Conservation (phyloP, 1,140 invertebrate genomes). For the Drosophila varians region DNA sequence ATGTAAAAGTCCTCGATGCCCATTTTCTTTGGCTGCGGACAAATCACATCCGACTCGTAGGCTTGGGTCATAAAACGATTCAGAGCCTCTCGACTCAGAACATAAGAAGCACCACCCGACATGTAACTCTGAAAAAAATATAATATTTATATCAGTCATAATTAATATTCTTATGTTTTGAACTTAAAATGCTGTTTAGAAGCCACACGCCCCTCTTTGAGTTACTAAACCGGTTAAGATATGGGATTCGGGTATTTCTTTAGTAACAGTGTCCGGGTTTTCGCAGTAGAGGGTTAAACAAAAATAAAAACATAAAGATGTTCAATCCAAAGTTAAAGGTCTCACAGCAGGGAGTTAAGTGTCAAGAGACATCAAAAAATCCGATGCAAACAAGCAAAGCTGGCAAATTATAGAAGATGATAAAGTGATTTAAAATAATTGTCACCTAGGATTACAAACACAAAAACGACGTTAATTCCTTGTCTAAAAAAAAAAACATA, state of each 20-base stretch:
- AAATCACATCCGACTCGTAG: conserved; percentile 88
- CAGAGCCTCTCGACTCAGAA: conserved; percentile 92
- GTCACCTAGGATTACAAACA: conserved; percentile 6
- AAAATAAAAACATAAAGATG: conserved; percentile 14
- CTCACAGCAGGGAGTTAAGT: conserved; percentile 32
- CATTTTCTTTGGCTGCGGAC: conserved; percentile 86
- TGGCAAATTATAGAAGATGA: conserved; percentile 23
- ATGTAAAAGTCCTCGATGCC: conserved; percentile 97
- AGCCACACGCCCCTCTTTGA: conserved; percentile 3
- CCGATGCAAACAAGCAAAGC: conserved; percentile 23
- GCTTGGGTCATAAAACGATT: conserved; percentile 89
- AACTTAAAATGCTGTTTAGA: not conserved
- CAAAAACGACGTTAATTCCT: not conserved
- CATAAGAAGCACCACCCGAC: conserved; percentile 97
- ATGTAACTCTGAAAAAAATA: conserved; percentile 90
- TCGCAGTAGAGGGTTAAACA: conserved; percentile 20
- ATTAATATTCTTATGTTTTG: not conserved
- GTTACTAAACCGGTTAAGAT: conserved; percentile 17
- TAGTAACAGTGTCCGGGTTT: conserved; percentile 44
- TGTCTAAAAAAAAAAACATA: not conserved
- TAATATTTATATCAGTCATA: not conserved
- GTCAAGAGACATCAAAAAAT: conserved; percentile 48
- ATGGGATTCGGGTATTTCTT: too few species aligned
- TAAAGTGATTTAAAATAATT: conserved; percentile 19
- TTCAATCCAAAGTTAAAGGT: conserved; percentile 49